Percentiles rank a stretch among this genome's conserved stretches.
Evolutionary conservation across 2,888 invertebrate species (phyloP).

Genomic region (Acanthococcus lagerstroemiae): DNA sequence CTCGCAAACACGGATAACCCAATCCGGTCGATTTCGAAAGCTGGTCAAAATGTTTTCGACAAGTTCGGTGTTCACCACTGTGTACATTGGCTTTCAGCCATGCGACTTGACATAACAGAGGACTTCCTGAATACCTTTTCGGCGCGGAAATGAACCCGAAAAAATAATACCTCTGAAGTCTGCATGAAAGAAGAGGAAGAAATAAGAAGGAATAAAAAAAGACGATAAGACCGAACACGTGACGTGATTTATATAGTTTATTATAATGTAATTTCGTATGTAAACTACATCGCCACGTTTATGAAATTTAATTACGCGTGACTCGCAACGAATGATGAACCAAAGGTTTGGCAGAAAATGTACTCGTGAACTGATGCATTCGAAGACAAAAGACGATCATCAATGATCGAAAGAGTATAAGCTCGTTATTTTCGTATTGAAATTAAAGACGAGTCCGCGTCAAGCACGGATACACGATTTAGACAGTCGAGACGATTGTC

Average conservation of each 20-base stretch:
- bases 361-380: not conserved
- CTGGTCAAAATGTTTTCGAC: too few species aligned
- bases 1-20: too few species aligned
- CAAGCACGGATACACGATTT: too few species aligned
- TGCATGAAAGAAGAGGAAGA: not conserved
- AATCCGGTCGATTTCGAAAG: too few species aligned
- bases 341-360: not conserved
- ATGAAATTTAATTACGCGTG: constrained; percentile 11
- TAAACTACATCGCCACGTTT: not conserved
- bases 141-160: not conserved
- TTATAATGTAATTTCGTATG: constrained; percentile 3
- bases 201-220: not conserved
- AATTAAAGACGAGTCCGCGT: too few species aligned
- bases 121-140: not conserved
- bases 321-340: not conserved
- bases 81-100: not conserved
- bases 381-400: not conserved
- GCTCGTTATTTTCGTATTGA: too few species aligned
- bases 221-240: constrained; percentile 9
- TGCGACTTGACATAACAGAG: not conserved
- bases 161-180: not conserved
- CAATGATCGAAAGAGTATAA: not conserved
- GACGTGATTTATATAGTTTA: constrained; percentile 16
- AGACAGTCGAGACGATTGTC: too few species aligned
- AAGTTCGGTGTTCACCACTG: too few species aligned